phyloP scores from a whole-genome alignment of 2,797 vertebrate genomes.

The Geotrypetes seraphini region DNA sequence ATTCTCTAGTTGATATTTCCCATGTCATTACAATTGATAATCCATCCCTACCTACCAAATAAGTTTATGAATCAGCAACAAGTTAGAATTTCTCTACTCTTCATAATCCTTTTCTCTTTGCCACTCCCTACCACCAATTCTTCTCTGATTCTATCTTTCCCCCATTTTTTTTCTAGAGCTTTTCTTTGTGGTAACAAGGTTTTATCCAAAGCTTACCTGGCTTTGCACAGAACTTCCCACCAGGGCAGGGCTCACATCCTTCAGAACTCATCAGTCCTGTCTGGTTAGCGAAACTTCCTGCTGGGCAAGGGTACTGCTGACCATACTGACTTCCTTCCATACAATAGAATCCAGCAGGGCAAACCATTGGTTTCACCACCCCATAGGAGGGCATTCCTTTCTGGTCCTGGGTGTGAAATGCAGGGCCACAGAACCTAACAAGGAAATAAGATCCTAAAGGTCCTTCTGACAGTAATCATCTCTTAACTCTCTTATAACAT shows the following conservation, averaged over 20 bases:
- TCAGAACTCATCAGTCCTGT: slow-evolving; percentile 45
- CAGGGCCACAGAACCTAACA: slow-evolving; percentile 43
- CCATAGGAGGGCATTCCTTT: neutral
- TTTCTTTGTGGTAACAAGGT: no score
- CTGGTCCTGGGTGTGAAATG: neutral
- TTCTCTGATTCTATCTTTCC: no score
- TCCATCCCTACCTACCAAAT: no score
- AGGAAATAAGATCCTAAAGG: neutral
- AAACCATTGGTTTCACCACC: slow-evolving; percentile 29
- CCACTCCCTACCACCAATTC: no score
- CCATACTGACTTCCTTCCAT: slow-evolving; percentile 48
- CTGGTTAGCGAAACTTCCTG: slow-evolving; percentile 51
- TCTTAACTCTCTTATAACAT: no score
- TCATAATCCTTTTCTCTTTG: no score
- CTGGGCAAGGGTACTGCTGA: slow-evolving; percentile 57
- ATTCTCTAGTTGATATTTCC: no score
- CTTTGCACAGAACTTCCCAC: slow-evolving; percentile 60
- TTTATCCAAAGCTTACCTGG: slow-evolving; percentile 52
- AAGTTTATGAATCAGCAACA: no score
- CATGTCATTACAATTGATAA: no score
- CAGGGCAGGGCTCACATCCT: slow-evolving; percentile 56
- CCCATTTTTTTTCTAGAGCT: no score
- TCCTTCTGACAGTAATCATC: no score
- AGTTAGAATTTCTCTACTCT: no score
- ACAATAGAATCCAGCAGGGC: slow-evolving; percentile 67